Percentiles rank a stretch among this genome's conserved stretches.
Conservation (phyloP, 2,888 invertebrate species). For the Dryobotodes eremita region DNA sequence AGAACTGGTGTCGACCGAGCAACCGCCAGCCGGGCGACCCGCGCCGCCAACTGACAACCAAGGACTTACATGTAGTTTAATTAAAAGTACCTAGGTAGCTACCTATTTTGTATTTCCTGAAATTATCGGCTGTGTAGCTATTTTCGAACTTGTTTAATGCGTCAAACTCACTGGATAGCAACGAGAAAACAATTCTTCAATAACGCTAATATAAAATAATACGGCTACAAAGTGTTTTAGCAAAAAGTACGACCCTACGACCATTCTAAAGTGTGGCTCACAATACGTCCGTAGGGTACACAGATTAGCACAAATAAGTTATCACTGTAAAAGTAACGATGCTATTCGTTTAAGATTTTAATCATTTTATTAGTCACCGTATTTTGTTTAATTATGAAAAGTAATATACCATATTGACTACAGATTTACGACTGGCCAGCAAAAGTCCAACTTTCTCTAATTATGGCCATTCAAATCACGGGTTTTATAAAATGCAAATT, state of each 20-base stretch:
- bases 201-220: background rate
- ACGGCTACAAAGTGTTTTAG: background rate
- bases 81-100: too few relatives aligned
- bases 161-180: conserved; percentile 46
- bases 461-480: conserved; percentile 45
- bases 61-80: conserved; percentile 32
- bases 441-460: conserved; percentile 53
- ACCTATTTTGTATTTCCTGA: background rate
- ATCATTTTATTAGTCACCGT: conserved; percentile 43
- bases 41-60: conserved; percentile 9
- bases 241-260: too few relatives aligned
- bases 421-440: conserved; percentile 45
- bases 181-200: conserved; percentile 37
- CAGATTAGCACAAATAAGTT: conserved; percentile 18
- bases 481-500: conserved; percentile 53
- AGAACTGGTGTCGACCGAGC: background rate
- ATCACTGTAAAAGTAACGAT: conserved; percentile 22
- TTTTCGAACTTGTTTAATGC: conserved; percentile 10
- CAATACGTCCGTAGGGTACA: background rate
- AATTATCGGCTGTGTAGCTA: conserved; percentile 26
- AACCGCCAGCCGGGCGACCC: background rate
- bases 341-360: conserved; percentile 29
- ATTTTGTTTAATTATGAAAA: conserved; percentile 54
- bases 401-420: conserved; percentile 33
- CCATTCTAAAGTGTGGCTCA: background rate